These are phyloP conservation scores for Drosophila mojavensis DNA, from an alignment of 1,140 invertebrate species.

Conservation along the genomic window DNA sequence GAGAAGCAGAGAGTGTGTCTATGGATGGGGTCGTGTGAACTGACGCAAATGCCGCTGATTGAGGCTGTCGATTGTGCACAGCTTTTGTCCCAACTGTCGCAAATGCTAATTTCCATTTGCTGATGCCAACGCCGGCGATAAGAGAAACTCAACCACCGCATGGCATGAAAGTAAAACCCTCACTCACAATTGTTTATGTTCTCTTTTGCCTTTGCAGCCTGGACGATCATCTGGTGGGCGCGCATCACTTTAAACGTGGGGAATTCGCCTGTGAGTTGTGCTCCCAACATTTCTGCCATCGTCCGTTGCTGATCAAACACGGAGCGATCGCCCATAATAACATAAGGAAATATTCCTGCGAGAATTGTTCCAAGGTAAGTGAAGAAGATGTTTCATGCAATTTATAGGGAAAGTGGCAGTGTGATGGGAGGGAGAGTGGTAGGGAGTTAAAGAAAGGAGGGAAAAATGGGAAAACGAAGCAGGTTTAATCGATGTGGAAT, in stretches of 20 bases:
- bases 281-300: constrained; percentile 92
- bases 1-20: not conserved
- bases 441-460: too few species aligned
- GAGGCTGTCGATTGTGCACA: constrained; percentile 52
- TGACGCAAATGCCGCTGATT: constrained; percentile 76
- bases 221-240: constrained; percentile 91
- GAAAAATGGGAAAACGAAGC: too few species aligned
- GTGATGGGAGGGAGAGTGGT: not conserved
- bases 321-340: constrained; percentile 92
- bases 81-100: constrained; percentile 31
- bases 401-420: too few species aligned
- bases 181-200: not conserved
- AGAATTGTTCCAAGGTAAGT: constrained; percentile 95
- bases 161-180: not conserved
- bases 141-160: not conserved
- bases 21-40: constrained; percentile 64
- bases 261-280: constrained; percentile 94
- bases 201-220: constrained; percentile 87
- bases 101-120: constrained; percentile 75
- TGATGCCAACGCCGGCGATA: constrained; percentile 62
- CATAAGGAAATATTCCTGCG: constrained; percentile 93
- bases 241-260: constrained; percentile 90
- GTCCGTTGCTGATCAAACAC: constrained; percentile 92
- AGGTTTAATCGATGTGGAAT: too few species aligned
- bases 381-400: not conserved